These are phyloP conservation scores for Coendou prehensilis DNA, from an alignment of 2,797 vertebrate species.

Conservation along the genomic window DNA sequence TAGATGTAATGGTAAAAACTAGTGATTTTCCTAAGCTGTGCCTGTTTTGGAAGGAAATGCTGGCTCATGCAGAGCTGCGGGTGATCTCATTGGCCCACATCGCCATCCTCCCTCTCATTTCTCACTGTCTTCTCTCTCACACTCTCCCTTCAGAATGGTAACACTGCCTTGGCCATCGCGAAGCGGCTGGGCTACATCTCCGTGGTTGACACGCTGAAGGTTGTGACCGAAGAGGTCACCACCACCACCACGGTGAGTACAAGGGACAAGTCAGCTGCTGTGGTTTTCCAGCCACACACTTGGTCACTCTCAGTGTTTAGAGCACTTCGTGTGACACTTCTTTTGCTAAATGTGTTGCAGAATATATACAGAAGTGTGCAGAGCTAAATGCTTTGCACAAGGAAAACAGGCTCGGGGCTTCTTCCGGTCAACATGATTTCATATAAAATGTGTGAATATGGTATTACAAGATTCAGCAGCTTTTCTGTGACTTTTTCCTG, in stretches of 20 bases:
- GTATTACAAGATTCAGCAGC: background rate
- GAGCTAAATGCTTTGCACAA: background rate
- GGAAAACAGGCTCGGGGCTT: background rate
- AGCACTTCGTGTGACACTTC: background rate
- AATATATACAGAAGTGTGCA: background rate
- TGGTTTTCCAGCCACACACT: background rate
- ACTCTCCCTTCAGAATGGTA: slow-evolving; percentile 94
- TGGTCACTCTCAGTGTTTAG: background rate
- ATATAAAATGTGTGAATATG: background rate
- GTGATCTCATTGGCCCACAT: slow-evolving; percentile 88
- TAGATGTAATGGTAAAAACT: slow-evolving; percentile 86
- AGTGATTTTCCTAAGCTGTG: slow-evolving; percentile 88
- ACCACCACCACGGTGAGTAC: slow-evolving; percentile 96
- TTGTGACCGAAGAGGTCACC: slow-evolving; percentile 97
- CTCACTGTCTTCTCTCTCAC: slow-evolving; percentile 74
- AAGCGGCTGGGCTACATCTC: slow-evolving; percentile 98
- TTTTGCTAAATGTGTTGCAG: background rate
- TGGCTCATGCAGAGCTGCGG: slow-evolving; percentile 87
- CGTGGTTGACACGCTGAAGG: slow-evolving; percentile 98
- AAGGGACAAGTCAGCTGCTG: background rate
- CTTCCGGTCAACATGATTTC: background rate
- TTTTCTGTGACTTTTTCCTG: background rate
- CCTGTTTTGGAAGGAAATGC: slow-evolving; percentile 91
- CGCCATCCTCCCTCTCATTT: slow-evolving; percentile 82
- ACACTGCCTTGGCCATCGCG: slow-evolving; percentile 98